phyloP scores from a whole-genome alignment of 2,888 invertebrate genomes.

The Meloe dianella region DNA sequence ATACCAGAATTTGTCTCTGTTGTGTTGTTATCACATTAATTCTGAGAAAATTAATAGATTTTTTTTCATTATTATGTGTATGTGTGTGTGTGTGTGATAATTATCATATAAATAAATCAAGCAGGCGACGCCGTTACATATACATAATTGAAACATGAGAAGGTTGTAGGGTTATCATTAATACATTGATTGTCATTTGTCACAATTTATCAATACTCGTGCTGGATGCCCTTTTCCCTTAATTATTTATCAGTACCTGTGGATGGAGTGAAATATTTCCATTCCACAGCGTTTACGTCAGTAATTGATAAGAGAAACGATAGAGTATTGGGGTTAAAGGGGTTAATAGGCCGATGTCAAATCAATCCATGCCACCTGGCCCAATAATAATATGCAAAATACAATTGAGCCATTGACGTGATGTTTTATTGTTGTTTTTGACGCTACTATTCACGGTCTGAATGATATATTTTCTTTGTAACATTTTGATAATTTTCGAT shows the following conservation, averaged over 20 bases:
- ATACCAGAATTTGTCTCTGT: background rate
- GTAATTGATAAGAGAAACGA: background rate
- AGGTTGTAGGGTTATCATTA: slow-evolving; percentile 46
- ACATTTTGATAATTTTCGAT: background rate
- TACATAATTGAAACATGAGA: slow-evolving; percentile 45
- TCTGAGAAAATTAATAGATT: slow-evolving; percentile 24
- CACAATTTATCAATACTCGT: slow-evolving; percentile 24
- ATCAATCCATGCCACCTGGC: slow-evolving; percentile 31
- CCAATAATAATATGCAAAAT: background rate
- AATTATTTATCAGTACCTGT: background rate
- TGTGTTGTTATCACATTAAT: slow-evolving; percentile 2
- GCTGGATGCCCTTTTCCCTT: background rate
- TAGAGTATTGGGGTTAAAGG: slow-evolving; percentile 25
- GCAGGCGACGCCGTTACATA: slow-evolving; percentile 35
- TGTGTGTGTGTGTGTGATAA: slow-evolving; percentile 19
- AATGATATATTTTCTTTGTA: too few species aligned
- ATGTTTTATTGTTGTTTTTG: background rate
- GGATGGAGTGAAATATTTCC: background rate
- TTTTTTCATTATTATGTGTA: too few species aligned
- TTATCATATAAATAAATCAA: slow-evolving; percentile 38
- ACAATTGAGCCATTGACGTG: background rate
- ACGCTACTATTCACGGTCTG: background rate
- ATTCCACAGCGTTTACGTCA: background rate
- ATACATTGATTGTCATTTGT: slow-evolving; percentile 40
- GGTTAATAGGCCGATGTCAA: slow-evolving; percentile 32